These are phyloP conservation scores for Piscicola geometra DNA, from an alignment of 2,888 invertebrate species.

Conservation along the genomic window DNA sequence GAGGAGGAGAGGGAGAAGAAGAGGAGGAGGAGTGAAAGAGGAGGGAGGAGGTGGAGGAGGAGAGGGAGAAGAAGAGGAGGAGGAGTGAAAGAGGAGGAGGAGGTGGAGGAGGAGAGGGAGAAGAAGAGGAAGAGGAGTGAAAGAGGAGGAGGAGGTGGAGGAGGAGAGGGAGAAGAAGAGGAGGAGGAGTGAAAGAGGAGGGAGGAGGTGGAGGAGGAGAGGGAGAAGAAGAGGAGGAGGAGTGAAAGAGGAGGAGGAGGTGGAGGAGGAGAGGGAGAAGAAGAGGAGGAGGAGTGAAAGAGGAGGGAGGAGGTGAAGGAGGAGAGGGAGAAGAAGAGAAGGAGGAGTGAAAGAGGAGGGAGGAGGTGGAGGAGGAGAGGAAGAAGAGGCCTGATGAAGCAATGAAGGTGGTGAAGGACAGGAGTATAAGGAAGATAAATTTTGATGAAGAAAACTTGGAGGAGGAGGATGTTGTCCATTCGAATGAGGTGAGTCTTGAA, in stretches of 20 bases:
- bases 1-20: neutral
- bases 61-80: neutral
- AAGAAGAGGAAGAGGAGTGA: neutral
- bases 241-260: neutral
- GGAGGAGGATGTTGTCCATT: no score
- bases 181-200: neutral
- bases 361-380: neutral
- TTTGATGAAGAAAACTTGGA: no score
- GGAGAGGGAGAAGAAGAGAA: neutral
- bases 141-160: neutral
- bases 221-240: neutral
- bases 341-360: conserved; percentile 2
- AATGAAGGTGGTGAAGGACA: neutral
- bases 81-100: neutral
- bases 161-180: neutral
- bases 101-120: neutral
- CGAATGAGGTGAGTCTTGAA: no score
- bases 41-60: neutral
- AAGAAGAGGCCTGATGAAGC: neutral
- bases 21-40: neutral
- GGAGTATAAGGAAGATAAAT: neutral
- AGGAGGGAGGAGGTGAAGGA: neutral
- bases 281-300: conserved; percentile 2
- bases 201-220: neutral
- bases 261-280: neutral